Evolutionary conservation across 2,113 vertebrate species (phyloP).

Genomic region (Calyptommatus sinebrachiatus): DNA sequence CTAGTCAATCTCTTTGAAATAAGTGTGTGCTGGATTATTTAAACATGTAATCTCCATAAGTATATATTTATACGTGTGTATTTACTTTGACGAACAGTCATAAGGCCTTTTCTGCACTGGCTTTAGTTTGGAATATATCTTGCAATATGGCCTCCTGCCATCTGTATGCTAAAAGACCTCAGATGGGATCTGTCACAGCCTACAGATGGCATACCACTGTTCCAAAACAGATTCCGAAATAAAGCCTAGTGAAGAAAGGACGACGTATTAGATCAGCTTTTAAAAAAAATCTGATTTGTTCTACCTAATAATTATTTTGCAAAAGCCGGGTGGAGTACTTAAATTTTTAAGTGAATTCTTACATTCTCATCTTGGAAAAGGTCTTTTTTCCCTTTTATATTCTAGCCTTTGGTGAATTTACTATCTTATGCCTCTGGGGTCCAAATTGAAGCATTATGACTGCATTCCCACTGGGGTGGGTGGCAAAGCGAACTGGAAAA

Average conservation of each 20-base stretch:
- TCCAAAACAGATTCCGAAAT: no score
- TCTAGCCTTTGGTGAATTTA: no score
- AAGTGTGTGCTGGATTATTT: not conserved
- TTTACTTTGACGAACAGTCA: slow-evolving; percentile 7
- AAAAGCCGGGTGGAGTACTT: not conserved
- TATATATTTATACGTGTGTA: not conserved
- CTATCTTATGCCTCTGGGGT: not conserved
- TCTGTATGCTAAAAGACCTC: no score
- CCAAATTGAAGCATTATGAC: not conserved
- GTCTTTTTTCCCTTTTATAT: not conserved
- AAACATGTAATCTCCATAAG: slow-evolving; percentile 8
- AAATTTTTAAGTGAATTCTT: not conserved
- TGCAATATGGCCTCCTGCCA: no score
- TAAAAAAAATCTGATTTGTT: not conserved
- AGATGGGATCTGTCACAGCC: no score
- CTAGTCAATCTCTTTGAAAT: not conserved
- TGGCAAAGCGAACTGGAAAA: no score
- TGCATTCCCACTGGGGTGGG: no score
- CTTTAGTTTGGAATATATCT: no score
- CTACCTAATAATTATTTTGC: not conserved
- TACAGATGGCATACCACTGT: no score
- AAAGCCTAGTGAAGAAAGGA: no score
- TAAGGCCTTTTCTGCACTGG: not conserved
- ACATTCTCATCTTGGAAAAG: not conserved
- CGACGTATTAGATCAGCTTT: not conserved